These are phyloP conservation scores for Limenitis camilla DNA, from an alignment of 2,888 invertebrate species.

Conservation along the genomic window DNA sequence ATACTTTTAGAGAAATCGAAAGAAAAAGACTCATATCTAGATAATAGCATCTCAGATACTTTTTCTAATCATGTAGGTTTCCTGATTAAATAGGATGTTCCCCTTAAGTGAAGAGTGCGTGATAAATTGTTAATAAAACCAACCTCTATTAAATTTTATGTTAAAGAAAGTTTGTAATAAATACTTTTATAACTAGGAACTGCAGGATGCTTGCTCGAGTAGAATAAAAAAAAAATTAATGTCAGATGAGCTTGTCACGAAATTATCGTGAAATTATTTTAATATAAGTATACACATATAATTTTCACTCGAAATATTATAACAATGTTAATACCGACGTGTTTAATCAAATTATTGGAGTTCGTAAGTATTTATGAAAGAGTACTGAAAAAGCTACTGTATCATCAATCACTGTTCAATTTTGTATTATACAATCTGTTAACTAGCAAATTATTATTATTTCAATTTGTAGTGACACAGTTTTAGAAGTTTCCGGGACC, in stretches of 20 bases:
- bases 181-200: too few relatives aligned
- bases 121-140: too few relatives aligned
- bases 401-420: constrained; percentile 1
- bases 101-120: too few relatives aligned
- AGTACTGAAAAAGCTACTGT: not conserved
- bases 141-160: too few relatives aligned
- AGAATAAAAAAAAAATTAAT: not conserved
- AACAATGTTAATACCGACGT: constrained; percentile 65
- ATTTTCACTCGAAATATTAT: constrained; percentile 2
- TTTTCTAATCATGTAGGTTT: too few relatives aligned
- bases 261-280: not conserved
- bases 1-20: too few relatives aligned
- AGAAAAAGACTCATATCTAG: too few relatives aligned
- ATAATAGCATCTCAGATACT: too few relatives aligned
- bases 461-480: constrained; percentile 19
- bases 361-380: constrained; percentile 55
- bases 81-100: too few relatives aligned
- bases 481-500: constrained; percentile 12
- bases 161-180: too few relatives aligned
- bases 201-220: too few relatives aligned
- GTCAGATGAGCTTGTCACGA: not conserved
- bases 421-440: constrained; percentile 8
- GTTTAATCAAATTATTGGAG: constrained; percentile 62
- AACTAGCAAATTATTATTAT: constrained; percentile 10
- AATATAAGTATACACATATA: not conserved